Evolutionary conservation across 2,888 invertebrate genomes (phyloP), one percentile per base, ranked within the genome.

Genomic region (Cosmia pyralina): DNA sequence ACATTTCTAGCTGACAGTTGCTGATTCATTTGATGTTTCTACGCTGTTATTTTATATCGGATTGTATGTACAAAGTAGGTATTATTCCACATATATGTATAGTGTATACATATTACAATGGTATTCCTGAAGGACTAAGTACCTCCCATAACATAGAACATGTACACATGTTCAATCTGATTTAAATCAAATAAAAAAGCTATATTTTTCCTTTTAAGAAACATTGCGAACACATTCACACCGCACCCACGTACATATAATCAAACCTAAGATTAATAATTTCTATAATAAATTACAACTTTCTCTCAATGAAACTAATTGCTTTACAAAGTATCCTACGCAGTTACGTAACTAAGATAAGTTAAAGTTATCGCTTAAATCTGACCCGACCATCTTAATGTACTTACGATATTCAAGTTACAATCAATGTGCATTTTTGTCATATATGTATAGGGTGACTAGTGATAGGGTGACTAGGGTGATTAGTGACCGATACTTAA

Each of bases 251-350:
- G 46, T 38, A 44, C 44, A 34, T 60, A 17, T 58, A 65, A 77
- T 79, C 48, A 71, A 75, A 79, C 48, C 62, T 69, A 68, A 77
- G 46, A 75, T 70, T 63, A 58, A 72, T 81, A 76, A 84, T 83
- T 83, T 85, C 73, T 73, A 70, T 60, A 77, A 84, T 86, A 85
- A 81, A 81, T 86, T 69, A 86, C 57, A 72, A 84, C 85, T 85
- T 85, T 85, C 85, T 70, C 86, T 59, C 55, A 73, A 67, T 69
- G 72, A 84, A 82, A 68, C 60, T 85, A 78, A 85, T 86, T 84
- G 80, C 75, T 75, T 68, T 48, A 68, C 80, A 72, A 77, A 69
- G 69, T 65, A 72, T 74, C 74, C 68, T 81, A 81, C 63, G 78
- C 38, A 22, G 53, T 81, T 75, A 77, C 66, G 73, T 82, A 85